Percentiles rank a stretch among this genome's conserved stretches.
These are phyloP conservation scores for Bombus picipes DNA, from an alignment of 1,140 invertebrate species.

Conservation along the genomic window DNA sequence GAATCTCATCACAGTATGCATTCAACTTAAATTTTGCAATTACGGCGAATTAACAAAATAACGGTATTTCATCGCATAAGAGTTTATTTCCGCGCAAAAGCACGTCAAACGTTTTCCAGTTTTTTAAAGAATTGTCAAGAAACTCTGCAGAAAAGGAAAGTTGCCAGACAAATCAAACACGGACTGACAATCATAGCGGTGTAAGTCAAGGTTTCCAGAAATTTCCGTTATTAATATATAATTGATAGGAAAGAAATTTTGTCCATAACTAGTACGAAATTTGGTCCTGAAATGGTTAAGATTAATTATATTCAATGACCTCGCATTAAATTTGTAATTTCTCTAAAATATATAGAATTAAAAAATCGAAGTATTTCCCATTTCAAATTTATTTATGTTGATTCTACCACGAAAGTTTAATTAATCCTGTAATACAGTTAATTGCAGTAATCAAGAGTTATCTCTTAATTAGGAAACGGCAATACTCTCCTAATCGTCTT, in stretches of 20 bases:
- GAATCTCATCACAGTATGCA: not conserved
- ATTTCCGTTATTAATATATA: no score
- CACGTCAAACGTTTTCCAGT: not conserved
- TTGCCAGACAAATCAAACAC: not conserved
- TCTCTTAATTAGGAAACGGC: constrained; percentile 79
- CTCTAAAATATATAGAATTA: no score
- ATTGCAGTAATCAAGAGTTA: constrained; percentile 58
- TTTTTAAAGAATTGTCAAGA: not conserved
- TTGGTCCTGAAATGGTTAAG: no score
- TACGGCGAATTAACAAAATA: constrained; percentile 6
- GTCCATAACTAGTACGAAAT: no score
- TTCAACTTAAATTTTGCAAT: constrained; percentile 14
- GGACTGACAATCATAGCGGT: no score
- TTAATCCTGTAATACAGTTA: no score
- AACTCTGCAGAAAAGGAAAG: not conserved
- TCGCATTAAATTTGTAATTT: no score
- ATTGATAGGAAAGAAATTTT: no score
- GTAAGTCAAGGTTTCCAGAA: no score
- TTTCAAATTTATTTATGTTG: not conserved
- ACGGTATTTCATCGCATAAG: not conserved
- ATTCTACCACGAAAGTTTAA: not conserved
- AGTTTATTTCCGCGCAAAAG: not conserved
- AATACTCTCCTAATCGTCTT: constrained; percentile 78
- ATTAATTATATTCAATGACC: no score
- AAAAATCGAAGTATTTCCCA: no score